Conservation (phyloP, 2,797 vertebrate species). For the Ciconia nigra region DNA sequence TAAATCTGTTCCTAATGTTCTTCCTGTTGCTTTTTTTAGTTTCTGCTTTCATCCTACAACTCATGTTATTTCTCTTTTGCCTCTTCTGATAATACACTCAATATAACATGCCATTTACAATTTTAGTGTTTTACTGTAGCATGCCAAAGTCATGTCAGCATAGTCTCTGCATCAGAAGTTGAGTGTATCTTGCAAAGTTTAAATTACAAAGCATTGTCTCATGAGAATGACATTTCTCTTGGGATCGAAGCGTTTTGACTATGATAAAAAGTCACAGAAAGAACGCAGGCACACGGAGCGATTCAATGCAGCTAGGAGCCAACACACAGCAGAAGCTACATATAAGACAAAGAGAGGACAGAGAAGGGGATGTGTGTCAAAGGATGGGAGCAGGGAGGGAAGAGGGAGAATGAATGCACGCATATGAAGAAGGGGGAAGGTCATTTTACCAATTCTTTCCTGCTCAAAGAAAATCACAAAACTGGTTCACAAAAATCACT, state of each 20-base stretch:
- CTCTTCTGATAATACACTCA: not conserved
- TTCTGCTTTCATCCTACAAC: not conserved
- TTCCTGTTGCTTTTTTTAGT: not conserved
- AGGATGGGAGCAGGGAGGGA: not conserved
- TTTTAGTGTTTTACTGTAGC: not conserved
- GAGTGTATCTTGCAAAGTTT: not conserved
- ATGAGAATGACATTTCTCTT: not conserved
- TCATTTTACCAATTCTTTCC: not conserved
- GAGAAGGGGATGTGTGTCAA: not conserved
- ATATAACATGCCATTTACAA: not conserved
- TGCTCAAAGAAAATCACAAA: not conserved
- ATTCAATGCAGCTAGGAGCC: not conserved
- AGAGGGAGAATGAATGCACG: not conserved
- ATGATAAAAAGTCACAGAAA: not conserved
- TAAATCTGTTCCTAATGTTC: not conserved
- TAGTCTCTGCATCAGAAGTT: not conserved
- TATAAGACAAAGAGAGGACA: not conserved
- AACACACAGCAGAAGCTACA: not conserved
- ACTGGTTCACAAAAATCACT: not conserved
- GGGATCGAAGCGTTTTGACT: not conserved
- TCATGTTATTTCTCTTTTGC: not conserved
- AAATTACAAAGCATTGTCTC: not conserved
- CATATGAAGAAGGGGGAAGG: not conserved
- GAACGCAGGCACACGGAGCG: fast-evolving
- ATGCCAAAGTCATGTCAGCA: not conserved